A percentile compares a stretch with the other conserved stretches of the same genome.
These are phyloP conservation scores for Volucella bombylans DNA, from an alignment of 2,888 invertebrate species.

Conservation along the genomic window DNA sequence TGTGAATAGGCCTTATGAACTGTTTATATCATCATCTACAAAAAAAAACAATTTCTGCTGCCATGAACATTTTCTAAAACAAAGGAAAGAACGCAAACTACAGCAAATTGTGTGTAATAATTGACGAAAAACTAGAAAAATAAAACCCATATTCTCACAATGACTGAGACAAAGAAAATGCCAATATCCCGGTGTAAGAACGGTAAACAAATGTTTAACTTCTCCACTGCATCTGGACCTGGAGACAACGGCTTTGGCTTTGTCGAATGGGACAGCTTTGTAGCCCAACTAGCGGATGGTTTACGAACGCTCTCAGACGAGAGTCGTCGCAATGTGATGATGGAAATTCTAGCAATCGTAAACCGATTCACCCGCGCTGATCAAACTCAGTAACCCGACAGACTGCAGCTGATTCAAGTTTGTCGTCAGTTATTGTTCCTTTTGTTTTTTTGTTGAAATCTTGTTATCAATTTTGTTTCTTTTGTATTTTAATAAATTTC, in stretches of 20 bases:
- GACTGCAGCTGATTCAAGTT: not conserved
- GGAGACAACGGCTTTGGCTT: constrained; percentile 60
- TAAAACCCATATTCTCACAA: constrained; percentile 15
- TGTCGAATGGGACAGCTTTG: constrained; percentile 74
- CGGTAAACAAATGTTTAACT: constrained; percentile 61
- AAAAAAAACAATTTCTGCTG: constrained; percentile 2
- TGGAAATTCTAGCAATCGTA: constrained; percentile 74
- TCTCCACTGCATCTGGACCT: constrained; percentile 48
- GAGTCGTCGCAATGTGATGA: constrained; percentile 75
- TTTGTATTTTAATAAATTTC: constrained; percentile 16
- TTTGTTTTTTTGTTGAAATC: constrained; percentile 39
- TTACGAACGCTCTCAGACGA: constrained; percentile 74
- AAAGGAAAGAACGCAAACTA: not conserved
- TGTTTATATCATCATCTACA: constrained; percentile 27
- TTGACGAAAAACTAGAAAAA: not conserved
- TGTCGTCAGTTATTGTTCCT: not conserved
- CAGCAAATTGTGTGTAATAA: not conserved
- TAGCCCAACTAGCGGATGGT: constrained; percentile 74
- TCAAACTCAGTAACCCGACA: constrained; percentile 42
- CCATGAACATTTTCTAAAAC: constrained; percentile 35
- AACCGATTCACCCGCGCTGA: constrained; percentile 75
- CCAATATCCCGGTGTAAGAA: constrained; percentile 63
- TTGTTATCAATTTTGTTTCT: constrained; percentile 40
- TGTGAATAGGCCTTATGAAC: constrained; percentile 40
- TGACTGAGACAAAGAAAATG: constrained; percentile 76